Evolutionary conservation across 2,113 vertebrate species (phyloP).

Genomic region (Trachemys scripta): DNA sequence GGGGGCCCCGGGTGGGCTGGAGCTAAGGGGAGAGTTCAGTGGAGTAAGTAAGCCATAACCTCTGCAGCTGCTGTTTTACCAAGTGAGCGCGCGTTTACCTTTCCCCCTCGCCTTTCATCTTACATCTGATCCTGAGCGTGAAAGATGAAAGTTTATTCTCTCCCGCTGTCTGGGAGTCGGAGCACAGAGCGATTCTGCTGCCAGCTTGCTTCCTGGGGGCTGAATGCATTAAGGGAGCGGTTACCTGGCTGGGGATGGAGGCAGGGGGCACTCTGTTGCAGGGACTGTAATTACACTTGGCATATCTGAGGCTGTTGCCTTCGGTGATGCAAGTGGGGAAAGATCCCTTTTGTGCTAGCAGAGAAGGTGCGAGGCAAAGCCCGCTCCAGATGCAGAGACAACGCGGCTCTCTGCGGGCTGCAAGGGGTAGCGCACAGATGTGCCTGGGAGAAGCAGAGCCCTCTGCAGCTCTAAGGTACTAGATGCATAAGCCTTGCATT

Average conservation of each 20-base stretch:
- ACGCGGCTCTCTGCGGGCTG: neutral
- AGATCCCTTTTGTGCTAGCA: too few relatives aligned
- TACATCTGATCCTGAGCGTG: rapidly evolving
- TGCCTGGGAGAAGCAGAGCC: neutral
- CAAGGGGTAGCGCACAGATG: neutral
- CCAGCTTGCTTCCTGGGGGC: neutral
- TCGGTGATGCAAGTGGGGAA: neutral
- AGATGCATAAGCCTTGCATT: neutral
- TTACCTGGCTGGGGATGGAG: neutral
- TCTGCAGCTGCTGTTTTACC: neutral
- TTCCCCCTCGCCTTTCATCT: neutral
- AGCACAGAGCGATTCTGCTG: neutral
- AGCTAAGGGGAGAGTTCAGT: neutral
- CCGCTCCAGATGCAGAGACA: neutral
- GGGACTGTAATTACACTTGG: rapidly evolving
- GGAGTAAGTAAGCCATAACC: neutral
- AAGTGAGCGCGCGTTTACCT: rapidly evolving
- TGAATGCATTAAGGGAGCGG: neutral
- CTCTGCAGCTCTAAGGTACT: neutral
- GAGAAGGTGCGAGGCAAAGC: neutral
- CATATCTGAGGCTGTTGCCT: rapidly evolving
- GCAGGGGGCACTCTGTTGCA: neutral
- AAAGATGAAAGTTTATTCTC: neutral
- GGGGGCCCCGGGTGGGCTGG: neutral
- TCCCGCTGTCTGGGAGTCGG: rapidly evolving